Evolutionary conservation across 2,888 invertebrate species (phyloP).

Genomic region (Actias luna): DNA sequence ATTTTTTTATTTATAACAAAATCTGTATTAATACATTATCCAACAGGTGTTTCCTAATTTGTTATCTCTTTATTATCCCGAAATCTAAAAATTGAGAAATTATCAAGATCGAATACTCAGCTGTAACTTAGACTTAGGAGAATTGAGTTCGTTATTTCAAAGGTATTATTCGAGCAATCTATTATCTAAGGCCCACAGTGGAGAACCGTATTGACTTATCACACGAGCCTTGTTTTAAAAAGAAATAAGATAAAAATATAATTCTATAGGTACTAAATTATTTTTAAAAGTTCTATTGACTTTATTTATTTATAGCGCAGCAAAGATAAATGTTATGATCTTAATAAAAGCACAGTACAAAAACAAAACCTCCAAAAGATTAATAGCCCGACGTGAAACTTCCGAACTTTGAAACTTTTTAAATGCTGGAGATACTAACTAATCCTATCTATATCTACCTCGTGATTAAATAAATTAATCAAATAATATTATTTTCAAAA

Average conservation of each 20-base stretch:
- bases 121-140: conserved; percentile 57
- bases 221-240: background rate
- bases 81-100: conserved; percentile 27
- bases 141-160: conserved; percentile 67
- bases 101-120: conserved; percentile 34
- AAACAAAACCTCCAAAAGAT: too few relatives aligned
- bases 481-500: too few relatives aligned
- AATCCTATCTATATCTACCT: too few relatives aligned
- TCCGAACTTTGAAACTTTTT: too few relatives aligned
- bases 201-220: conserved; percentile 33
- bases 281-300: background rate
- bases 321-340: too few relatives aligned
- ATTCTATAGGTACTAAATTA: background rate
- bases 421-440: too few relatives aligned
- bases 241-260: background rate
- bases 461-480: too few relatives aligned
- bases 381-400: too few relatives aligned
- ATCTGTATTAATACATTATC: background rate
- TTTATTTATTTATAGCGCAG: background rate
- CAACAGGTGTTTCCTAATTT: too few relatives aligned
- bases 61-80: background rate
- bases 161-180: conserved; percentile 55
- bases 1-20: background rate
- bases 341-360: too few relatives aligned
- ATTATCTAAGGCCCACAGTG: conserved; percentile 46